phyloP scores from a whole-genome alignment of 2,888 invertebrate genomes.

The Zootermopsis nevadensis region DNA sequence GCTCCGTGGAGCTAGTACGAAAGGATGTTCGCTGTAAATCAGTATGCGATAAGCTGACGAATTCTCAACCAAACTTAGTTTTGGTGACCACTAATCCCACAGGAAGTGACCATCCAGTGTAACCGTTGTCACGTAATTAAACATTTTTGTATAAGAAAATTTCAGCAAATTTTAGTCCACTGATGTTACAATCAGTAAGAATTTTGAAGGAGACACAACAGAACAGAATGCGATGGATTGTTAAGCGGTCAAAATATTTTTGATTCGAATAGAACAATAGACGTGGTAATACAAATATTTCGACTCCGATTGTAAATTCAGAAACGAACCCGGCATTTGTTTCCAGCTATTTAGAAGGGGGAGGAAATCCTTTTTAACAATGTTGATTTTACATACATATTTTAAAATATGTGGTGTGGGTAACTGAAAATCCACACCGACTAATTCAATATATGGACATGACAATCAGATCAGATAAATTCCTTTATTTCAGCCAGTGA shows the following conservation, averaged over 20 bases:
- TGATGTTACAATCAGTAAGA: background rate
- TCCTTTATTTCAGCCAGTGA: slow-evolving; percentile 12
- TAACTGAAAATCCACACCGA: background rate
- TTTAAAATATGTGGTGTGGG: slow-evolving; percentile 2
- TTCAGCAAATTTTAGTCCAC: background rate
- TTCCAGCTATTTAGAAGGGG: background rate
- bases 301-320: slow-evolving; percentile 1
- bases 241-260: slow-evolving; percentile 30
- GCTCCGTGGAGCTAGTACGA: no score
- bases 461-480: slow-evolving; percentile 22
- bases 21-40: no score
- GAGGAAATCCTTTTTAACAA: slow-evolving; percentile 30
- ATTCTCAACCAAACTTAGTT: no score
- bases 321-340: slow-evolving; percentile 34
- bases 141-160: no score
- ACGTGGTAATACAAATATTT: slow-evolving; percentile 17
- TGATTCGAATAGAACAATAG: slow-evolving; percentile 15
- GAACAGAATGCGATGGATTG: background rate
- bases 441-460: slow-evolving; percentile 25
- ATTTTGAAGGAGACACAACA: background rate
- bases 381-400: slow-evolving; percentile 38
- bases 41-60: no score
- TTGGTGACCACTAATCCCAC: no score
- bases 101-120: no score
- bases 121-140: no score